Percentiles rank a stretch among this genome's conserved stretches.
These are phyloP conservation scores for Phataginus tetradactyla DNA, from an alignment of 2,797 vertebrate genomes.

Conservation along the genomic window DNA sequence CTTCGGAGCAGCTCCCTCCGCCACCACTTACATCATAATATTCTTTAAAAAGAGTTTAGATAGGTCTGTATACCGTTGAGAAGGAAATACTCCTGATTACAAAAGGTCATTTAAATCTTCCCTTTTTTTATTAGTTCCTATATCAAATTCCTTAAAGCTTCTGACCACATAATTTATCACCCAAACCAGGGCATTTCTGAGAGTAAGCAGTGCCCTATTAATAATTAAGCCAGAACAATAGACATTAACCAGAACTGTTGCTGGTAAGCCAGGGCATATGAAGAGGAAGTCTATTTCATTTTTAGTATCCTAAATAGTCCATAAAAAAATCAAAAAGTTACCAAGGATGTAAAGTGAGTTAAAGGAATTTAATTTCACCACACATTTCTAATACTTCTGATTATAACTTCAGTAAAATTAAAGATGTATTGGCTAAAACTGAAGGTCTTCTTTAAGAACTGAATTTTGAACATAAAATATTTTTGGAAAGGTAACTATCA, in stretches of 20 bases:
- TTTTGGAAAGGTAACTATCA: constrained; percentile 49
- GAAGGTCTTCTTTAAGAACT: constrained; percentile 28
- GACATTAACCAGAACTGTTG: constrained; percentile 34
- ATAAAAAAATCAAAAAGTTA: neutral
- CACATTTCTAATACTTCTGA: constrained; percentile 10
- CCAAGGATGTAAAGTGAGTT: constrained; percentile 11
- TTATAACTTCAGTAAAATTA: constrained; percentile 41
- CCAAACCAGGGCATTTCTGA: constrained; percentile 50
- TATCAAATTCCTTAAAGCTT: constrained; percentile 55
- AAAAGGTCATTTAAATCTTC: neutral
- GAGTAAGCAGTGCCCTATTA: constrained; percentile 50
- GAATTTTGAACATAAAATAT: constrained; percentile 24
- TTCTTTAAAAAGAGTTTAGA: constrained; percentile 32
- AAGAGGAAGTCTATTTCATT: neutral
- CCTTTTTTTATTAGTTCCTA: constrained; percentile 49
- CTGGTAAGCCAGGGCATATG: neutral
- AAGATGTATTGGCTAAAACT: constrained; percentile 34
- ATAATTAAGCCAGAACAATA: constrained; percentile 64
- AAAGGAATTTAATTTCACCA: constrained; percentile 59
- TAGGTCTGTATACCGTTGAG: neutral
- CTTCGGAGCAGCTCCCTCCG: constrained; percentile 57
- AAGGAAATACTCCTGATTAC: constrained; percentile 42
- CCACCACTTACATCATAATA: constrained; percentile 60
- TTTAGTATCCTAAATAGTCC: neutral
- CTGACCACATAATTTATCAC: constrained; percentile 42